Conservation (phyloP, 2,797 vertebrate species). For the Poeciliopsis presidionis region DNA sequence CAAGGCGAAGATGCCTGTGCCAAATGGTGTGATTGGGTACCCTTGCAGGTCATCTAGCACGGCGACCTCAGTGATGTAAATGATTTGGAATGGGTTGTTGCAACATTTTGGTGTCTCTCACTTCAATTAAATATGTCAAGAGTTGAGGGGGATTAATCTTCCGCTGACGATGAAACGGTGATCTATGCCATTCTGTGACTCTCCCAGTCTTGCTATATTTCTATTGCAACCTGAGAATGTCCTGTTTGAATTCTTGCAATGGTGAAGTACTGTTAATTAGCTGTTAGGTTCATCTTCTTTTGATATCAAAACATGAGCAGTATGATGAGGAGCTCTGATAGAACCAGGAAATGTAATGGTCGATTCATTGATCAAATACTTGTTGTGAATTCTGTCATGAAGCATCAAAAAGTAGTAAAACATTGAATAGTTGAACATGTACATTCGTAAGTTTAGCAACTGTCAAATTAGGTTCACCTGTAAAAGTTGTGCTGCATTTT, state of each 20-base stretch:
- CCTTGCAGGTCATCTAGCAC: not conserved
- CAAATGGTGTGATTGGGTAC: not conserved
- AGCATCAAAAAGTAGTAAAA: not conserved
- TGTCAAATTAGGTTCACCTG: not conserved
- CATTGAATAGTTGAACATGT: not conserved
- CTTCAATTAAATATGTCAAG: not conserved
- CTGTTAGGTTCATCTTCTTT: not conserved
- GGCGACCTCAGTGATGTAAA: not conserved
- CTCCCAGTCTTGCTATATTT: not conserved
- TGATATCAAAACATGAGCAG: not conserved
- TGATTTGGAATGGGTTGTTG: not conserved
- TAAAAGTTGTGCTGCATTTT: not conserved
- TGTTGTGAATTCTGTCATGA: not conserved
- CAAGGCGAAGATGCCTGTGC: not conserved
- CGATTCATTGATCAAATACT: not conserved
- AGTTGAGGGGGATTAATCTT: not conserved
- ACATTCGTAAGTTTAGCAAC: not conserved
- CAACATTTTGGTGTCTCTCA: not conserved
- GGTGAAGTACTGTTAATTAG: not conserved
- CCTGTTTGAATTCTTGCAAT: not conserved
- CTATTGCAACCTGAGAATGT: not conserved
- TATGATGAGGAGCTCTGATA: not conserved
- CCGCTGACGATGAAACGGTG: not conserved
- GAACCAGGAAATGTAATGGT: not conserved
- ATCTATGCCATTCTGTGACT: not conserved